Evolutionary conservation across 2,797 vertebrate genomes (phyloP).

Genomic region (Notoglanidium macrostoma): DNA sequence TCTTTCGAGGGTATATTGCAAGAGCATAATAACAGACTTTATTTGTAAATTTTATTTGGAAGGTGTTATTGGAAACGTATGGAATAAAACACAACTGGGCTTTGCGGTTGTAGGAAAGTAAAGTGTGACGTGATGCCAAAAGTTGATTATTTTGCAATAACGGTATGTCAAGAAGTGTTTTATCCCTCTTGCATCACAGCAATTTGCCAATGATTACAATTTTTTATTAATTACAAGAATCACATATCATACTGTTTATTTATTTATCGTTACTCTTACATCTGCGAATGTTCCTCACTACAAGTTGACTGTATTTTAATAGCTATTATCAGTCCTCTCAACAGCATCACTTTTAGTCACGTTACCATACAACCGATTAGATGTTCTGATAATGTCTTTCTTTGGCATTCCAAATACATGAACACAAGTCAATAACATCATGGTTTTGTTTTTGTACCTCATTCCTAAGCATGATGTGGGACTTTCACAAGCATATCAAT

Average conservation of each 20-base stretch:
- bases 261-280: neutral
- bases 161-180: neutral
- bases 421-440: too few species aligned
- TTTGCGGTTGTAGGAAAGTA: neutral
- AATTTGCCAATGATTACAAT: too few species aligned
- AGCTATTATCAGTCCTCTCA: neutral
- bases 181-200: neutral
- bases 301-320: too few species aligned
- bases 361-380: neutral
- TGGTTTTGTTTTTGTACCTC: too few species aligned
- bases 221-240: neutral
- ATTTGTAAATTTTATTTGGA: slow-evolving; percentile 23
- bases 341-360: neutral
- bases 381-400: too few species aligned
- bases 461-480: too few species aligned
- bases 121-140: too few species aligned
- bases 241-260: neutral
- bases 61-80: neutral
- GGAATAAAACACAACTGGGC: neutral
- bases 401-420: too few species aligned
- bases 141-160: neutral
- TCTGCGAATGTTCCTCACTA: neutral
- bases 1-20: slow-evolving; percentile 53
- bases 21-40: slow-evolving; percentile 34
- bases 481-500: too few species aligned